Conservation (phyloP, 2,113 vertebrate species). For the Coracopsis vasa region DNA sequence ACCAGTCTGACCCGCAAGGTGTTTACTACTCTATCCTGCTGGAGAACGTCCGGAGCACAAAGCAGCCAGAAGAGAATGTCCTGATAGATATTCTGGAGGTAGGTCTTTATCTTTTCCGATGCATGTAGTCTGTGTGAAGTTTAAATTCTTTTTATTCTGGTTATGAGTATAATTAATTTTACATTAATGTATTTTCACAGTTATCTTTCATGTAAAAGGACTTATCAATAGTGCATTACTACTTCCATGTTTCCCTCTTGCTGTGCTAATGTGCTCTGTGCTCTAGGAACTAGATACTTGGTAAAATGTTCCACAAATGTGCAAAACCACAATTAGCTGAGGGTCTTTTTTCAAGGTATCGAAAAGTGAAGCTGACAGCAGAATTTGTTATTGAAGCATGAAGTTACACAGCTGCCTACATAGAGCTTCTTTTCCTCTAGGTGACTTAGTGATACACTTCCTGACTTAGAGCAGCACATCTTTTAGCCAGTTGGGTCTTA, state of each 20-base stretch:
- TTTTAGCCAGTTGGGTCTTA: not conserved
- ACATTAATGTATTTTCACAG: not conserved
- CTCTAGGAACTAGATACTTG: not conserved
- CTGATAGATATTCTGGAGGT: conserved; percentile 95
- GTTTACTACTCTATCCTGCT: conserved; percentile 87
- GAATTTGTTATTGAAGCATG: not conserved
- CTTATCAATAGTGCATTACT: not conserved
- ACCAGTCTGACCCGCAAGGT: conserved; percentile 90
- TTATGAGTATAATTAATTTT: not conserved
- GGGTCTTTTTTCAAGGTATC: not conserved
- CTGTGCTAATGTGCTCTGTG: not conserved
- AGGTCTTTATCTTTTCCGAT: not conserved
- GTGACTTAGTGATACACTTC: not conserved
- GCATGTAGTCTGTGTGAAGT: not conserved
- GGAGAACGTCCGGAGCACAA: conserved; percentile 91
- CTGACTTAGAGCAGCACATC: not conserved
- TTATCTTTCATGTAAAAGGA: not conserved
- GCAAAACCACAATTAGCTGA: not conserved
- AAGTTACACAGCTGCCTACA: not conserved
- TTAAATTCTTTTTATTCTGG: not conserved
- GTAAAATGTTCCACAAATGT: not conserved
- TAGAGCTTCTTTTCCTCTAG: not conserved
- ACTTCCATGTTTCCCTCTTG: not conserved
- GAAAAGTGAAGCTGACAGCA: not conserved
- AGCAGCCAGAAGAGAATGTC: conserved; percentile 90